Evolutionary conservation across 2,113 vertebrate genomes (phyloP).

Genomic region (Notothenia coriiceps): DNA sequence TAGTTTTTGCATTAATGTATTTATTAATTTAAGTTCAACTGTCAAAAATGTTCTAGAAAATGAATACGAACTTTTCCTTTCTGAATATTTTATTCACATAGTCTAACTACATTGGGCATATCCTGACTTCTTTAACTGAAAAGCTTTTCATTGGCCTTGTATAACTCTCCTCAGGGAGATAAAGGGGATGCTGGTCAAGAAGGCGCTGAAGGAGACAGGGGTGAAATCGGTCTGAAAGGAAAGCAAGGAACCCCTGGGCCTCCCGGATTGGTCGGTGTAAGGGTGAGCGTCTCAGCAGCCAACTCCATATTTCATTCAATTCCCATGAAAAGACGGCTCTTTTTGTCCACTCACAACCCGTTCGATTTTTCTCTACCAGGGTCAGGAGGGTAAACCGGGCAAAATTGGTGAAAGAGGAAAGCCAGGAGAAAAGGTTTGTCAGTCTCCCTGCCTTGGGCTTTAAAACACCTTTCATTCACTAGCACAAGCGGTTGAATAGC

Average conservation of each 20-base stretch:
- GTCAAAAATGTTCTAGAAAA: not conserved
- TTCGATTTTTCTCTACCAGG: conserved; percentile 80
- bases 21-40: not conserved
- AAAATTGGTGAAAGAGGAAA: conserved; percentile 91
- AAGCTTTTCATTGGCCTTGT: conserved; percentile 5
- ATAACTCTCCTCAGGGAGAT: conserved; percentile 87
- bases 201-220: conserved; percentile 90
- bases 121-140: not conserved
- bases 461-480: conserved; percentile 22
- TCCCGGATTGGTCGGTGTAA: conserved; percentile 89
- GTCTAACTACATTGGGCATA: not conserved
- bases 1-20: not conserved
- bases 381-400: conserved; percentile 94
- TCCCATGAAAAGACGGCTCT: conserved; percentile 25
- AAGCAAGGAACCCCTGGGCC: conserved; percentile 88
- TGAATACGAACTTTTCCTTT: not conserved
- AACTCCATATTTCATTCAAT: conserved; percentile 18
- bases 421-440: conserved; percentile 90
- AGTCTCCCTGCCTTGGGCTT: conserved; percentile 14
- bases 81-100: conserved; percentile 2
- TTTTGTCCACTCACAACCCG: conserved; percentile 42
- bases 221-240: conserved; percentile 89
- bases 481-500: conserved; percentile 6
- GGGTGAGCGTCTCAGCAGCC: conserved; percentile 83
- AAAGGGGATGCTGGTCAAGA: conserved; percentile 91